These are phyloP conservation scores for Oriolus oriolus DNA, from an alignment of 2,113 vertebrate species.

Conservation along the genomic window DNA sequence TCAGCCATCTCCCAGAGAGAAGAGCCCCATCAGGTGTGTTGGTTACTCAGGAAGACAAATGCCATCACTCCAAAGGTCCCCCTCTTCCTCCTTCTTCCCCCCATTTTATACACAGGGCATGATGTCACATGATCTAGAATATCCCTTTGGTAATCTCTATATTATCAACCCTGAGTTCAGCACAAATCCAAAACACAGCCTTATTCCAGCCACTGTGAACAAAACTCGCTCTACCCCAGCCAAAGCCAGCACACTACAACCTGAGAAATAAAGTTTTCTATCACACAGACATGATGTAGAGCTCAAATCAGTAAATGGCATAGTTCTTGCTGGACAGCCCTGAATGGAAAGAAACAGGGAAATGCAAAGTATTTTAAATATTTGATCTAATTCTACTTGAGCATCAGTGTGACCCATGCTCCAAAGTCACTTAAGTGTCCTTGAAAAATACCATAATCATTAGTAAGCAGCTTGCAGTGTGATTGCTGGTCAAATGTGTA, in stretches of 20 bases:
- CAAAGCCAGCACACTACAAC: background rate
- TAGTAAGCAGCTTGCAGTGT: background rate
- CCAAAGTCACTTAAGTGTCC: background rate
- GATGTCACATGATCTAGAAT: background rate
- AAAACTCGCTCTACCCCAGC: background rate
- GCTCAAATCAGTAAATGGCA: background rate
- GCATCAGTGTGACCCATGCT: background rate
- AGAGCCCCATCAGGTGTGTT: background rate
- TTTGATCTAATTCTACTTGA: background rate
- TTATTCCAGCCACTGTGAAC: background rate
- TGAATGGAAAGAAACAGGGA: background rate
- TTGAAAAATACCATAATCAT: background rate
- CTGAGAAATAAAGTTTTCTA: background rate
- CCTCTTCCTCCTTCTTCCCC: background rate
- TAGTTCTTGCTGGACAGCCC: background rate
- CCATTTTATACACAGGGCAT: background rate
- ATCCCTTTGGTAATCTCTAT: background rate
- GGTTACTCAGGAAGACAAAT: background rate
- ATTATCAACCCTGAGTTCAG: rapidly evolving
- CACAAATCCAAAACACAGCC: background rate
- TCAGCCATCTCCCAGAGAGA: background rate
- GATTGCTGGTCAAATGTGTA: background rate
- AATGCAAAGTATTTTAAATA: background rate
- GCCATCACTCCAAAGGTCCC: background rate
- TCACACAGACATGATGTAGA: background rate